phyloP scores from a whole-genome alignment of 2,113 vertebrate species.

The Corythornis vintsioides region DNA sequence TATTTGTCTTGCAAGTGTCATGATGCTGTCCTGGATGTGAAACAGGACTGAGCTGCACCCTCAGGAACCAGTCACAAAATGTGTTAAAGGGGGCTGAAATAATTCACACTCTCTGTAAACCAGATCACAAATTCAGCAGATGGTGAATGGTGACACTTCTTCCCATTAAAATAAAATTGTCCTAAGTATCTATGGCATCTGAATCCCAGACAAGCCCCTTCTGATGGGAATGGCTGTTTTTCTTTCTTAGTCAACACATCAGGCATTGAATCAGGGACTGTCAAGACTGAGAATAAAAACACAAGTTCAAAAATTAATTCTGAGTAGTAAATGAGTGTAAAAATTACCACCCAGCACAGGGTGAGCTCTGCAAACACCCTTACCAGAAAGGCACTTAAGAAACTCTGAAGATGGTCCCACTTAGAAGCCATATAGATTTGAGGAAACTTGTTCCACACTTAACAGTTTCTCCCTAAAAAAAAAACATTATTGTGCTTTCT shows the following conservation, averaged over 20 bases:
- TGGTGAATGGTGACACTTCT: neutral
- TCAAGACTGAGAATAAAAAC: neutral
- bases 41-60: neutral
- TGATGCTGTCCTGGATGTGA: neutral
- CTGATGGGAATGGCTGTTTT: neutral
- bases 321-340: neutral
- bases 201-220: neutral
- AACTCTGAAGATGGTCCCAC: neutral
- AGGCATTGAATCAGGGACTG: neutral
- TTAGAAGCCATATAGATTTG: neutral
- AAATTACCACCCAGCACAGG: neutral
- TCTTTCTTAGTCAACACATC: neutral
- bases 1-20: neutral
- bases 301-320: neutral
- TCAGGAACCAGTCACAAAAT: neutral
- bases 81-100: neutral
- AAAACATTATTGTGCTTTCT: neutral
- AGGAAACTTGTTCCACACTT: neutral
- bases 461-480: neutral
- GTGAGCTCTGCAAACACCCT: neutral
- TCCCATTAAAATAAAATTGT: neutral
- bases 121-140: neutral
- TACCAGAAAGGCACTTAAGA: neutral
- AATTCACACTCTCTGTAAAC: neutral
- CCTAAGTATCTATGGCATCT: neutral